phyloP scores from a whole-genome alignment of 2,113 vertebrate species.

The Leiothrix lutea region DNA sequence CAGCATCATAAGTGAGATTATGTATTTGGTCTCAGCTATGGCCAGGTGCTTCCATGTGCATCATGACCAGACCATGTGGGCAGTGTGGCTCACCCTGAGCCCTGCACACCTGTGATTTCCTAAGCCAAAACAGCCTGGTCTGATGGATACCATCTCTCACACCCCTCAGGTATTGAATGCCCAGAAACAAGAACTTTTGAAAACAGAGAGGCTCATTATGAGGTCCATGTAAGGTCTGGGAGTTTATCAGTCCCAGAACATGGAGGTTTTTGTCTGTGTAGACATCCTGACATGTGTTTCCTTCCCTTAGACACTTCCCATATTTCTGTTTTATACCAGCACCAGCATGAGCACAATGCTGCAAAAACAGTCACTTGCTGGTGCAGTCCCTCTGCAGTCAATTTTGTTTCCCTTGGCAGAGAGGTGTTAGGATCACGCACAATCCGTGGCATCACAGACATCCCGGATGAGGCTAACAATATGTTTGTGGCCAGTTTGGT shows the following conservation, averaged over 20 bases:
- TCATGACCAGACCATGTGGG: fast-evolving
- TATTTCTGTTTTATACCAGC: not conserved
- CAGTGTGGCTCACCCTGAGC: fast-evolving
- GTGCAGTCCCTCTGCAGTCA: not conserved
- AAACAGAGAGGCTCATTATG: not conserved
- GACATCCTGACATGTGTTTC: not conserved
- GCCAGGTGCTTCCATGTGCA: fast-evolving
- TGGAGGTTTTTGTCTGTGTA: not conserved
- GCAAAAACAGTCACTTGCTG: not conserved
- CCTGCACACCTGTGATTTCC: not conserved
- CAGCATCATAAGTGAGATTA: fast-evolving
- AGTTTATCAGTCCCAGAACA: not conserved
- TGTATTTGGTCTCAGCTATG: not conserved
- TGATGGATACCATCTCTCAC: not conserved
- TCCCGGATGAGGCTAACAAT: not conserved
- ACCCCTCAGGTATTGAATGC: not conserved
- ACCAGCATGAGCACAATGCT: fast-evolving
- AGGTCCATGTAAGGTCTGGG: not conserved
- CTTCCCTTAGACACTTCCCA: not conserved
- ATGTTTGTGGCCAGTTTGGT: fast-evolving
- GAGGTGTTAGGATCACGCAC: fast-evolving
- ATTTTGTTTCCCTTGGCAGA: not conserved
- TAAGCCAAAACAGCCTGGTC: not conserved
- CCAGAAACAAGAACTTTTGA: not conserved
- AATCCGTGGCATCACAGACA: not conserved